Percentiles rank a stretch among this genome's conserved stretches.
phyloP scores from a whole-genome alignment of 2,888 invertebrate genomes.

The Nebria brevicollis region DNA sequence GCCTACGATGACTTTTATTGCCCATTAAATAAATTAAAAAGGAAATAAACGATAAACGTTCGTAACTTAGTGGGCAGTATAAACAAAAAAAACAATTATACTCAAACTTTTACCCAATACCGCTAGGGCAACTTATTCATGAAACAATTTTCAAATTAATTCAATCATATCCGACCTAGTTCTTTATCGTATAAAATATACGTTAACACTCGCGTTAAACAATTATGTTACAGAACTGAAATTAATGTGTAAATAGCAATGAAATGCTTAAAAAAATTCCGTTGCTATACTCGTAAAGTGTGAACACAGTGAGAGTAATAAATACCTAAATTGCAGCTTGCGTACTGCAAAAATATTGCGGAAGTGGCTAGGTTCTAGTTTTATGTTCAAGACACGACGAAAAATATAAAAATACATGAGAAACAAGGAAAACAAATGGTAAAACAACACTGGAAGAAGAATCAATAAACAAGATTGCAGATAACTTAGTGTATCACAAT shows the following conservation, averaged over 20 bases:
- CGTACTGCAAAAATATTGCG: neutral
- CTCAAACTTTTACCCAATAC: neutral
- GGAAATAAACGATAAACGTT: conserved; percentile 46
- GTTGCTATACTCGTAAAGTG: conserved; percentile 7
- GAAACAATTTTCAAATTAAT: neutral
- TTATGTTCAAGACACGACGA: conserved; percentile 12
- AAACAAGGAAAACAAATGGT: neutral
- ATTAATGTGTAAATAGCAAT: conserved; percentile 15
- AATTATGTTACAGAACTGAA: conserved; percentile 24
- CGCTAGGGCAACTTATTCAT: neutral
- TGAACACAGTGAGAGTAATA: conserved; percentile 13
- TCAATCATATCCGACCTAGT: neutral
- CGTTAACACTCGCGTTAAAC: neutral
- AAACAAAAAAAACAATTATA: conserved; percentile 46
- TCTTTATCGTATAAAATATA: neutral
- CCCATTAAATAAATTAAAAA: conserved; percentile 48
- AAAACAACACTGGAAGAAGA: neutral
- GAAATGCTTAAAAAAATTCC: conserved; percentile 25
- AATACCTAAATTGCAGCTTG: conserved; percentile 23
- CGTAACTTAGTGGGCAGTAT: conserved; percentile 41
- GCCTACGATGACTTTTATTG: conserved; percentile 45
- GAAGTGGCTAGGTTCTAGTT: neutral
- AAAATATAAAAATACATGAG: neutral
- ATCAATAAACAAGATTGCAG: conserved; percentile 5
- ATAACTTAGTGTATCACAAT: conserved; percentile 12